Conservation (phyloP, 1,140 invertebrate genomes). For the Trichonephila inaurata region DNA sequence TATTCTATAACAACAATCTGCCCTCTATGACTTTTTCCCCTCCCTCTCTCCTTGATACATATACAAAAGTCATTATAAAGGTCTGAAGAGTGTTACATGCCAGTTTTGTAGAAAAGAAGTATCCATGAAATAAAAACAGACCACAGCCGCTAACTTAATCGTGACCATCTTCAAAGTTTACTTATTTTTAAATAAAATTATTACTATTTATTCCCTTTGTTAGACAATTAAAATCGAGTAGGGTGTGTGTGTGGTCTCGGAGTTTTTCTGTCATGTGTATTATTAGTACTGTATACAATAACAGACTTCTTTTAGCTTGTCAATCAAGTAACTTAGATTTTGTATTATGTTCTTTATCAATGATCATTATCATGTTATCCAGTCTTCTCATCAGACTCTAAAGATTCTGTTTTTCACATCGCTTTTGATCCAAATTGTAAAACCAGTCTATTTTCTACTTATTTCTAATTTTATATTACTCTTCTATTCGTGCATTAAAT, state of each 20-base stretch:
- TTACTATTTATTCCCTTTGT: not conserved
- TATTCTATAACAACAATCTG: too few relatives aligned
- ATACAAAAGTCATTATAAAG: too few relatives aligned
- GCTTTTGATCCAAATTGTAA: not conserved
- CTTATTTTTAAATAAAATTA: conserved; percentile 5
- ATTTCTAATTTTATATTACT: not conserved
- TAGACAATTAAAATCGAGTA: not conserved
- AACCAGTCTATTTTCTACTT: not conserved
- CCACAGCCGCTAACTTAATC: not conserved
- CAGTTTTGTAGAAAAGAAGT: not conserved
- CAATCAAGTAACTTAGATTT: not conserved
- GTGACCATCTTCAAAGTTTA: not conserved
- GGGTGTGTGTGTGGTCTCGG: conserved; percentile 7
- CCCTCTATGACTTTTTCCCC: too few relatives aligned
- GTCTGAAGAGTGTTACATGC: not conserved
- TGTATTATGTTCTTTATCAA: not conserved
- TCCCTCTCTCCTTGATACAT: too few relatives aligned
- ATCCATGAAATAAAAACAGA: not conserved
- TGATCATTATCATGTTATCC: not conserved
- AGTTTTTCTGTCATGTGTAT: not conserved
- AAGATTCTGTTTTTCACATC: not conserved
- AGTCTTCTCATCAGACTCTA: not conserved
- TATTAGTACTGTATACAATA: not conserved
- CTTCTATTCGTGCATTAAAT: not conserved
- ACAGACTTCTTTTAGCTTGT: not conserved